These are phyloP conservation scores for Toxotes lorentzi DNA, from an alignment of 2,797 vertebrate genomes.

Conservation along the genomic window DNA sequence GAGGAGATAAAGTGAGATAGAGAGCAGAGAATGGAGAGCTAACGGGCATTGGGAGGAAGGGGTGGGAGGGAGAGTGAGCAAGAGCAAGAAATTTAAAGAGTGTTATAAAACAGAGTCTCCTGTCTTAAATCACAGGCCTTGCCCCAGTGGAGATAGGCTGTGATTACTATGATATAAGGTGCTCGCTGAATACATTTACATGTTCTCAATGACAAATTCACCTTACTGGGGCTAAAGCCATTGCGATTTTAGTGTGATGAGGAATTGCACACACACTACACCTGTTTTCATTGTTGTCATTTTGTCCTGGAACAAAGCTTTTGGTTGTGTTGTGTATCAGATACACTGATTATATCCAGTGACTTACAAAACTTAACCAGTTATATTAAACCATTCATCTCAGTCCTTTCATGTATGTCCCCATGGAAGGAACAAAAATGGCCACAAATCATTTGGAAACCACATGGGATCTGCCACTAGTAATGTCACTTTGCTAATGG, in stretches of 20 bases:
- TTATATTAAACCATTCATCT: slow-evolving; percentile 20
- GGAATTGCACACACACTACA: slow-evolving; percentile 24
- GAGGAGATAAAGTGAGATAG: slow-evolving; percentile 59
- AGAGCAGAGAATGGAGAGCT: slow-evolving; percentile 46
- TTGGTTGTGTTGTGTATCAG: neutral
- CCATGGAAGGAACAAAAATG: neutral
- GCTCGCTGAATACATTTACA: slow-evolving; percentile 77
- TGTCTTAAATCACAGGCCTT: slow-evolving; percentile 74
- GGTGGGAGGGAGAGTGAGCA: slow-evolving; percentile 48
- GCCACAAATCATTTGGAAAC: slow-evolving; percentile 42
- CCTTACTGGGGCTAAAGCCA: slow-evolving; percentile 62
- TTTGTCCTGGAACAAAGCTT: neutral
- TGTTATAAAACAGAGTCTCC: slow-evolving; percentile 73
- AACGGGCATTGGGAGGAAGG: slow-evolving; percentile 54
- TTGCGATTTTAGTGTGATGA: slow-evolving; percentile 45
- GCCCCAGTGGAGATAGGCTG: slow-evolving; percentile 63
- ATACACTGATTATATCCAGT: slow-evolving; percentile 4
- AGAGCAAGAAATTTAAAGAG: slow-evolving; percentile 73
- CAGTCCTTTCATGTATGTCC: slow-evolving; percentile 19
- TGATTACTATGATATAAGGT: slow-evolving; percentile 78
- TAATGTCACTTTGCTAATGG: slow-evolving; percentile 64
- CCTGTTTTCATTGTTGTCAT: slow-evolving; percentile 50
- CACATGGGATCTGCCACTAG: slow-evolving; percentile 48
- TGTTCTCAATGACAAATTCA: slow-evolving; percentile 78
- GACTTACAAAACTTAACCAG: neutral